phyloP scores from a whole-genome alignment of 2,113 vertebrate species.

The Siniperca knerii region DNA sequence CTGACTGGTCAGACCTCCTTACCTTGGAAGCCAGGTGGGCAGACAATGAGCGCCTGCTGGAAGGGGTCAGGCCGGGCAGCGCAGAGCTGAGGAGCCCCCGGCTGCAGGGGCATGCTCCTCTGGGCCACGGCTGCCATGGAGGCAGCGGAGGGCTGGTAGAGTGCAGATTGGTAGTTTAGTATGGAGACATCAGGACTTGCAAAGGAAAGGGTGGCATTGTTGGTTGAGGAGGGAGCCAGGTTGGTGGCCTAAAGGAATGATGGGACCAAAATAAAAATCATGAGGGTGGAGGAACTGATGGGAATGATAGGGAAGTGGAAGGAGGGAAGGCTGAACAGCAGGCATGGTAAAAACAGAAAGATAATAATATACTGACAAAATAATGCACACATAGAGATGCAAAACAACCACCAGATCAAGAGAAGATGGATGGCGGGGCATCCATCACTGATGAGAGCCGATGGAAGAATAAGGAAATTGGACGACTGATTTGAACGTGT shows the following conservation, averaged over 20 bases:
- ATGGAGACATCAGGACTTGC: conserved; percentile 97
- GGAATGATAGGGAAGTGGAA: conserved; percentile 45
- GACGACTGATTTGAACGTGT: conserved; percentile 37
- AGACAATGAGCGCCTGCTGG: conserved; percentile 99
- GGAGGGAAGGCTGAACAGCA: conserved; percentile 24
- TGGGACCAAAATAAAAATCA: conserved; percentile 88
- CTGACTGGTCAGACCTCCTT: conserved; percentile 50
- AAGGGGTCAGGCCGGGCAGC: conserved; percentile 95
- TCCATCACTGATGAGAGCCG: conserved; percentile 42
- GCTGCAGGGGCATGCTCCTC: conserved; percentile 96
- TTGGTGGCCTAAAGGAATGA: conserved; percentile 93
- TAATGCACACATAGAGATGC: conserved; percentile 19
- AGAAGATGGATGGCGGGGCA: conserved; percentile 27
- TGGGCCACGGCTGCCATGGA: conserved; percentile 99
- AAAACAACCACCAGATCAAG: conserved; percentile 22
- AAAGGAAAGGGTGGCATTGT: conserved; percentile 97
- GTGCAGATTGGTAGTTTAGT: conserved; percentile 99
- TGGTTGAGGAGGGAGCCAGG: conserved; percentile 96
- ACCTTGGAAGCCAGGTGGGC: conserved; percentile 99
- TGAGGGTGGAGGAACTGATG: conserved; percentile 70
- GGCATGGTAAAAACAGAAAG: conserved; percentile 18
- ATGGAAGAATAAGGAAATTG: conserved; percentile 42
- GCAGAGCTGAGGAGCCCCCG: conserved; percentile 94
- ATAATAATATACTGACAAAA: conserved; percentile 7
- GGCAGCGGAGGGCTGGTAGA: conserved; percentile 97